phyloP scores from a whole-genome alignment of 2,113 vertebrate species.

The Lontra canadensis region DNA sequence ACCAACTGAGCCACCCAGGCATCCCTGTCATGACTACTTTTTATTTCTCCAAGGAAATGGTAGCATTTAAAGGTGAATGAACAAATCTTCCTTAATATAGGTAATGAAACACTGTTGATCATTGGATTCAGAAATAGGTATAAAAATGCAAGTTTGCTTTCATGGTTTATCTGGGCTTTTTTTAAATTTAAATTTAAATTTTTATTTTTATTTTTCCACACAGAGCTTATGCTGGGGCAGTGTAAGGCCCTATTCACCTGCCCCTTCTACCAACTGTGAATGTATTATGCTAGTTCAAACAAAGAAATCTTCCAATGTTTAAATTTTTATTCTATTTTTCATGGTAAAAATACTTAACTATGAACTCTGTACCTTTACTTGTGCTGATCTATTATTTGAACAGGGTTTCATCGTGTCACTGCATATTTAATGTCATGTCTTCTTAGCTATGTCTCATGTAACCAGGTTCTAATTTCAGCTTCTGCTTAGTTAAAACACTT shows the following conservation, averaged over 20 bases:
- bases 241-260: not conserved
- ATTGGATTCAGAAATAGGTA: not conserved
- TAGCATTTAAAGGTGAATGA: not conserved
- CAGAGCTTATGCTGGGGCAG: not conserved
- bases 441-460: constrained; percentile 58
- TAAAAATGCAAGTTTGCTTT: not conserved
- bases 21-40: not conserved
- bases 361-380: not conserved
- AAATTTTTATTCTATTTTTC: constrained; percentile 39
- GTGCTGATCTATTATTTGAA: not conserved
- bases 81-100: not conserved
- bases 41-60: not conserved
- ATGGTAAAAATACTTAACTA: not conserved
- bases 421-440: constrained; percentile 62
- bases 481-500: constrained; percentile 69
- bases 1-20: too few relatives aligned
- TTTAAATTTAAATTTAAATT: too few relatives aligned
- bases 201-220: not conserved
- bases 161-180: not conserved
- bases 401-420: constrained; percentile 14
- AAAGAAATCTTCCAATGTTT: not conserved
- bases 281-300: not conserved
- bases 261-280: not conserved
- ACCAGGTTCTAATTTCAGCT: constrained; percentile 70
- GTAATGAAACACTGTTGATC: not conserved